Percentiles rank a stretch among this genome's conserved stretches.
These are phyloP conservation scores for Drosophila azteca DNA, from an alignment of 1,140 invertebrate genomes.

Conservation along the genomic window DNA sequence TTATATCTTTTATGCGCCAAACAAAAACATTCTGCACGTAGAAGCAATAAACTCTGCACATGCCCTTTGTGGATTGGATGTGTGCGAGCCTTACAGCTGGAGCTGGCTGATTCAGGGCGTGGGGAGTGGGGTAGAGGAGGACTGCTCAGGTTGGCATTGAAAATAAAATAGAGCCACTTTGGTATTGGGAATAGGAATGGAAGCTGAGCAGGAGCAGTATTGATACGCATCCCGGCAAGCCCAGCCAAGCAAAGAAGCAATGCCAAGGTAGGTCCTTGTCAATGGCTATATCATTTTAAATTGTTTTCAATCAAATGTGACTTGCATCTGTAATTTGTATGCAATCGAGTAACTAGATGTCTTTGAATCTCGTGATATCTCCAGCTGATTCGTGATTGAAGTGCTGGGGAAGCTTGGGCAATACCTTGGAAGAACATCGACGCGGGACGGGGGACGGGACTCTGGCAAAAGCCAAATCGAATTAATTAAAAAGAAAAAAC, in stretches of 20 bases:
- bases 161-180: conserved; percentile 59
- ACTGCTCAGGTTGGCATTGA: conserved; percentile 40
- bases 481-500: no score
- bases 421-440: not conserved
- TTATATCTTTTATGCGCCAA: conserved; percentile 70
- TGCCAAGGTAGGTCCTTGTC: conserved; percentile 14
- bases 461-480: no score
- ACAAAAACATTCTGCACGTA: conserved; percentile 79
- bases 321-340: conserved; percentile 80
- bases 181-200: conserved; percentile 19
- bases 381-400: conserved; percentile 73
- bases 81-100: conserved; percentile 26
- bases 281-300: conserved; percentile 75
- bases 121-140: conserved; percentile 2
- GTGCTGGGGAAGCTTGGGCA: conserved; percentile 25
- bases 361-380: not conserved
- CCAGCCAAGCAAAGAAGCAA: not conserved
- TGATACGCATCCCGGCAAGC: no score
- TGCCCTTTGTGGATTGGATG: conserved; percentile 36
- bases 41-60: conserved; percentile 73
- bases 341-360: conserved; percentile 62
- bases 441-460: no score
- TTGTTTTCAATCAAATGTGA: conserved; percentile 80
- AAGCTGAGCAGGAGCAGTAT: no score
- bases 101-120: not conserved